Base-by-base conservation (phyloP, 1,140 invertebrate species). In the Lerema accius region DNA sequence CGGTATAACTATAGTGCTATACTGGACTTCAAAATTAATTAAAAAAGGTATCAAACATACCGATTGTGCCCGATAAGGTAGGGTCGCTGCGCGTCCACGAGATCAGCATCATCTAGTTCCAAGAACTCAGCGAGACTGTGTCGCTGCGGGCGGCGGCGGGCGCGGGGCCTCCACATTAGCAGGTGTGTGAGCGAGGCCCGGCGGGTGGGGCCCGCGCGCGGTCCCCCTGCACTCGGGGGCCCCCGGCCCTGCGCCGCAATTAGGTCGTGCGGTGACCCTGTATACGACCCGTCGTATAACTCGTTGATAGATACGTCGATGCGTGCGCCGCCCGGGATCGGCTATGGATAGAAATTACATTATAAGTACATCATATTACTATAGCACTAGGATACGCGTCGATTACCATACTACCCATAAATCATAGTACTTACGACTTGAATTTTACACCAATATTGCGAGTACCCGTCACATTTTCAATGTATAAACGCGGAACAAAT, bases 301-400 rank as follows among this genome's bases (percentile, higher is more conserved):
- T 99, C 97, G 89, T 99, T 99, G 61, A 99, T 96, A 0, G 97
- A 96, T 7, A 99, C 97, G 90, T 99, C 97, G 65, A 99, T 97
- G 68, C 96, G 92, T 39, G 96, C 96, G 63, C 97, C 97, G 84
- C 95, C 94, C 0, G 94, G 93, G 82, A 97, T 96, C 67, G 94
- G 95, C 95, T 94, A 84, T 65, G n/a, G n/a, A n/a, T n/a, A n/a
- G n/a, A n/a, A n/a, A n/a, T n/a, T n/a, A n/a, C n/a, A n/a, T n/a
- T n/a, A n/a, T n/a, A n/a, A n/a, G n/a, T n/a, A n/a, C n/a, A n/a
- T n/a, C n/a, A n/a, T n/a, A n/a, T n/a, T n/a, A n/a, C n/a, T n/a
- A n/a, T n/a, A n/a, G n/a, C n/a, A n/a, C n/a, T n/a, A n/a, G n/a
- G n/a, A n/a, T n/a, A n/a, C n/a, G n/a, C n/a, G n/a, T n/a, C n/a